Percentiles rank a stretch among this genome's conserved stretches.
Evolutionary conservation across 2,888 invertebrate genomes (phyloP).

Genomic region (Pterostichus madidus): DNA sequence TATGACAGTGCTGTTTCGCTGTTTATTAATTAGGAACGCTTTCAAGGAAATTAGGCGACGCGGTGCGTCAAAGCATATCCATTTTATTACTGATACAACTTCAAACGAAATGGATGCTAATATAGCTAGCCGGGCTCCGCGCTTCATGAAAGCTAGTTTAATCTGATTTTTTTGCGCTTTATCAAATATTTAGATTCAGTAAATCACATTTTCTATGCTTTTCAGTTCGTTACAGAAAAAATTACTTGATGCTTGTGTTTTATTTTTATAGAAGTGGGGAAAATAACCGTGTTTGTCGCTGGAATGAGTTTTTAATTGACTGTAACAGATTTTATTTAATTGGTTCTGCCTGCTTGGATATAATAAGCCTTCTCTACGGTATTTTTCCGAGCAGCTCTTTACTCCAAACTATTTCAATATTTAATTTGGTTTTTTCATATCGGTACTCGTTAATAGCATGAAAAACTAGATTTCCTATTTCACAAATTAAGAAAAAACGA

Average conservation of each 20-base stretch:
- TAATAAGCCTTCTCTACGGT: neutral
- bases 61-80: constrained; percentile 60
- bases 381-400: neutral
- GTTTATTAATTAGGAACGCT: constrained; percentile 64
- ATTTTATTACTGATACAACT: constrained; percentile 61
- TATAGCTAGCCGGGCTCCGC: constrained; percentile 15
- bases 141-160: constrained; percentile 43
- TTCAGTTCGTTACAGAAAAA: constrained; percentile 34
- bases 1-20: constrained; percentile 56
- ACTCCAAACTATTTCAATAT: too few relatives aligned
- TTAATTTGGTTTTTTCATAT: too few relatives aligned
- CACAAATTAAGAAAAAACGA: too few relatives aligned
- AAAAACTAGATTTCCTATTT: too few relatives aligned
- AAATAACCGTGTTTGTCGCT: constrained; percentile 27
- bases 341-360: neutral
- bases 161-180: constrained; percentile 45
- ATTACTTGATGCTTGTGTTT: constrained; percentile 36
- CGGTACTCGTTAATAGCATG: too few relatives aligned
- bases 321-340: constrained; percentile 33
- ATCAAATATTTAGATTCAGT: constrained; percentile 53
- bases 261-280: constrained; percentile 37
- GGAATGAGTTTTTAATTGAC: constrained; percentile 27
- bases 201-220: constrained; percentile 47
- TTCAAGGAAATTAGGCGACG: constrained; percentile 57
- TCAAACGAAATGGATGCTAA: constrained; percentile 54